Percentiles rank a stretch among this genome's conserved stretches.
phyloP scores from a whole-genome alignment of 2,113 vertebrate species.

The Solenodon paradoxus region DNA sequence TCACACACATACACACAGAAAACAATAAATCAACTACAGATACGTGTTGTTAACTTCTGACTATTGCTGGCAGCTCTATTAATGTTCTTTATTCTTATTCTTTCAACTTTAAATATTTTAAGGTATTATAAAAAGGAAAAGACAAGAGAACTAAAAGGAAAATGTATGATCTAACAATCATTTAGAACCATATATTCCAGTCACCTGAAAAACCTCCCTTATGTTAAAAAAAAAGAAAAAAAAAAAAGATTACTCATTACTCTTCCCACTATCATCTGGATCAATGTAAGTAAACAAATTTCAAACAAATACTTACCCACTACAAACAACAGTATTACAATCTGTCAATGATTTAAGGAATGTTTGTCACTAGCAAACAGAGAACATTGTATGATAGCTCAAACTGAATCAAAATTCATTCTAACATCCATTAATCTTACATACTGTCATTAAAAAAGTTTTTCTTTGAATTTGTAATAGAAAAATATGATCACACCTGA shows the following conservation, averaged over 20 bases:
- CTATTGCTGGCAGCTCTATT: not conserved
- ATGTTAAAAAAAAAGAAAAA: not conserved
- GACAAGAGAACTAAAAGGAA: not conserved
- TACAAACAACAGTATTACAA: conserved; percentile 68
- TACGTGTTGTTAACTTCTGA: not conserved
- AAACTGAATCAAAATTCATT: conserved; percentile 46
- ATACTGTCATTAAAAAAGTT: not conserved
- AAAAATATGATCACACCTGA: conserved; percentile 30
- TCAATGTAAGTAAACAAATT: conserved; percentile 68
- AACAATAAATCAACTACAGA: conserved; percentile 17
- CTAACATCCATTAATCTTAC: conserved; percentile 38
- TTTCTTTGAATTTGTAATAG: conserved; percentile 17
- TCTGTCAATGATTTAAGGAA: conserved; percentile 75
- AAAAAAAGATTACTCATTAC: conserved; percentile 43
- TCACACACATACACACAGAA: not conserved
- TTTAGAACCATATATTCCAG: not conserved
- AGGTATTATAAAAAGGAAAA: not conserved
- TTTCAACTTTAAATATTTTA: conserved; percentile 8
- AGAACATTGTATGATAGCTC: conserved; percentile 28
- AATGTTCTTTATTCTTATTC: not conserved
- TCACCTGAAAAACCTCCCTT: conserved; percentile 13
- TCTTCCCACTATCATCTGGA: conserved; percentile 50
- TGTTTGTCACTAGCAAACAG: conserved; percentile 71
- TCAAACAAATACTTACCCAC: conserved; percentile 69
- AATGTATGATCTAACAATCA: conserved; percentile 8